These are phyloP conservation scores for Dicranocentrus wangi DNA, from an alignment of 2,888 invertebrate species.

Conservation along the genomic window DNA sequence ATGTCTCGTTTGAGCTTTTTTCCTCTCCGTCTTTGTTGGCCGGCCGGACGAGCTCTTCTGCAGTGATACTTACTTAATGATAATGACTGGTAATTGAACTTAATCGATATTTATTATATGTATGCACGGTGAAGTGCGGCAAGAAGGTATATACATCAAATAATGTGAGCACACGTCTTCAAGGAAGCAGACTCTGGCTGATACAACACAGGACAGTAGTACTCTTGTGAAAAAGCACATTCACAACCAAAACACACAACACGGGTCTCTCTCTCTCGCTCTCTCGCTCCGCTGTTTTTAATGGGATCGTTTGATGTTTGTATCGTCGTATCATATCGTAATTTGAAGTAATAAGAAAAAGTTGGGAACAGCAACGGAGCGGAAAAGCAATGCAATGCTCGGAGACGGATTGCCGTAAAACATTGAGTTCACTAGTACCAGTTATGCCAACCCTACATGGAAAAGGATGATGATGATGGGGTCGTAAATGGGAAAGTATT, in stretches of 20 bases:
- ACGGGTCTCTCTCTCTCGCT: slow-evolving; percentile 7
- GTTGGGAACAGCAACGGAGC: slow-evolving; percentile 20
- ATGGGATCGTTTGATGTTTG: slow-evolving; percentile 19
- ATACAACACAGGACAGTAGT: neutral
- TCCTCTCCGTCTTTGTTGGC: slow-evolving; percentile 10
- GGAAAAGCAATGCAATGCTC: slow-evolving; percentile 22
- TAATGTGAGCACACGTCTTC: slow-evolving; percentile 44
- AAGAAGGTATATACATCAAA: slow-evolving; percentile 29
- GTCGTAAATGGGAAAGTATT: slow-evolving; percentile 46
- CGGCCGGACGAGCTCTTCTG: slow-evolving; percentile 51
- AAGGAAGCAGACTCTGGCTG: slow-evolving; percentile 20
- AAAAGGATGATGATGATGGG: slow-evolving; percentile 41
- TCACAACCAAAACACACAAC: slow-evolving; percentile 17
- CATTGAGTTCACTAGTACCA: neutral
- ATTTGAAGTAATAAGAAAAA: slow-evolving; percentile 27
- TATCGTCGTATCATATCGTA: slow-evolving; percentile 26
- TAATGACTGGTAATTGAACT: slow-evolving; percentile 72
- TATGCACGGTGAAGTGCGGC: slow-evolving; percentile 28
- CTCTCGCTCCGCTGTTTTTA: slow-evolving; percentile 4
- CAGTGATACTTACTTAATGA: slow-evolving; percentile 66
- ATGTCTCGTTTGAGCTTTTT: neutral
- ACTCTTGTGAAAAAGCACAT: neutral
- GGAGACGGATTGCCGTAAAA: neutral
- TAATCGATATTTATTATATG: slow-evolving; percentile 71
- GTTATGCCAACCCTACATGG: slow-evolving; percentile 17